Conservation (phyloP, 2,797 vertebrate species). For the Sebastes minor region DNA sequence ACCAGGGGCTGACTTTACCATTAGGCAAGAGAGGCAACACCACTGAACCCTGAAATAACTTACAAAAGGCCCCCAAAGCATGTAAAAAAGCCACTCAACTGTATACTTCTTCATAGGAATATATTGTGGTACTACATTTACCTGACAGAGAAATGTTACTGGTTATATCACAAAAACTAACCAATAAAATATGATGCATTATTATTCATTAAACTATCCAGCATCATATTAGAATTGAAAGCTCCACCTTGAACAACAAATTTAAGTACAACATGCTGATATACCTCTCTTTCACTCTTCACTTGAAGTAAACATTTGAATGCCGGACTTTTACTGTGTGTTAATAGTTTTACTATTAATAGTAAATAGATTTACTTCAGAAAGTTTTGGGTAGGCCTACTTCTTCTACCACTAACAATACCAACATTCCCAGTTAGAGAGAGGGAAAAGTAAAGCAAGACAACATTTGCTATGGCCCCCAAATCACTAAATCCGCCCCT, state of each 20-base stretch:
- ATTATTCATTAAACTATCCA: no score
- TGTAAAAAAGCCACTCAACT: background rate
- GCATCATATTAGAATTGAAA: no score
- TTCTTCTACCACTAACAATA: background rate
- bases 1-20: no score
- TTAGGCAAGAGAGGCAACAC: no score
- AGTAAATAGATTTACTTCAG: background rate
- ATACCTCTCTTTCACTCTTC: background rate
- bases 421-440: background rate
- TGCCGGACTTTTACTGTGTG: background rate
- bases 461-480: background rate
- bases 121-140: background rate
- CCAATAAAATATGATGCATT: no score
- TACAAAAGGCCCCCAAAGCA: no score
- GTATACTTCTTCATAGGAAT: background rate
- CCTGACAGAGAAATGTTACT: background rate
- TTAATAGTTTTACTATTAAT: background rate
- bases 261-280: background rate
- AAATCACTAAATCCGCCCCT: no score
- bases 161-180: no score
- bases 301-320: background rate
- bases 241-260: background rate
- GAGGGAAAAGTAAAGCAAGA: background rate
- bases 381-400: background rate
- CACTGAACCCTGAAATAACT: no score